Evolutionary conservation across 2,888 invertebrate species (phyloP).

Genomic region (Drosophila ezoana): DNA sequence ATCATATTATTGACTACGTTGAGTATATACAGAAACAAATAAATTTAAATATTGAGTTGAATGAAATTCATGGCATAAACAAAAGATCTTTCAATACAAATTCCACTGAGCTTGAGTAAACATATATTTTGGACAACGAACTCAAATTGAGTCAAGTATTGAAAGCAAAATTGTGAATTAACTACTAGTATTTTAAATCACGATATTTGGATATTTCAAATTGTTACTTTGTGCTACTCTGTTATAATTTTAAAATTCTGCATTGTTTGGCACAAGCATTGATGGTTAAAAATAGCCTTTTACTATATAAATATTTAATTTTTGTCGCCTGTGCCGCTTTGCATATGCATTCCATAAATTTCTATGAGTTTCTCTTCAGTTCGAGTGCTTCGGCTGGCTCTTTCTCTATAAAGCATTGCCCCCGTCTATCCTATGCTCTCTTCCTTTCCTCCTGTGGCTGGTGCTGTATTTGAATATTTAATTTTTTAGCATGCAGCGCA

Average conservation of each 20-base stretch:
- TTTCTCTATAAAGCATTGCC: conserved; percentile 27
- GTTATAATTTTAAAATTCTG: background rate
- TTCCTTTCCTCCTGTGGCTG: background rate
- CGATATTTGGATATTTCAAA: background rate
- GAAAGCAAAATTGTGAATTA: no score
- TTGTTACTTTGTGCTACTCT: background rate
- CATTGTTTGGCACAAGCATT: background rate
- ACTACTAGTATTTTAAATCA: no score
- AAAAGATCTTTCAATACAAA: background rate
- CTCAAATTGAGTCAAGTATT: background rate
- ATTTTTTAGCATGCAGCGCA: conserved; percentile 74
- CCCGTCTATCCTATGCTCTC: conserved; percentile 1
- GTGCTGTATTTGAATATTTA: conserved; percentile 74
- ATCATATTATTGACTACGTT: no score
- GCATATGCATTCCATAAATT: conserved; percentile 49
- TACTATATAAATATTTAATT: conserved; percentile 8
- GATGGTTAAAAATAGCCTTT: background rate
- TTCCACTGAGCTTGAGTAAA: background rate
- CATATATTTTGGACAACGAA: background rate
- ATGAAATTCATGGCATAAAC: background rate
- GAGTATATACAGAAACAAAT: no score
- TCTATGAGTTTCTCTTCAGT: conserved; percentile 45
- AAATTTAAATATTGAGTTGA: background rate
- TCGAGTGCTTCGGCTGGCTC: conserved; percentile 52
- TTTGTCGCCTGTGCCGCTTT: conserved; percentile 50